Base-by-base conservation (phyloP, 1,140 invertebrate genomes). In the Delia radicum region DNA sequence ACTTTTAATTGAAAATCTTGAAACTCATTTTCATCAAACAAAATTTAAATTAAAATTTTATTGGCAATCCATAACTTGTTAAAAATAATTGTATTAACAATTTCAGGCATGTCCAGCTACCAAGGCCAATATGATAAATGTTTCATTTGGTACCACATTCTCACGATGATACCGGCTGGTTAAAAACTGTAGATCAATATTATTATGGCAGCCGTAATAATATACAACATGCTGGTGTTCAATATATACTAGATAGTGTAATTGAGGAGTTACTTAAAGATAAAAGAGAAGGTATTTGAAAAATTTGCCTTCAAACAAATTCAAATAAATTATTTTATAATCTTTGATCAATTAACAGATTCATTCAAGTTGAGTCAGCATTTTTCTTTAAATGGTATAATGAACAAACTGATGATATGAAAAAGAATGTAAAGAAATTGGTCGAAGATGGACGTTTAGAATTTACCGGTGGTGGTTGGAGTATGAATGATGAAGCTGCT, bases 381-480 rank as follows among this genome's bases (percentile, higher is more conserved):
- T 99, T 94, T 87, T 95, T 99, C 79, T 95, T 93, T 88, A 92
- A 94, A 82, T 99, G 98, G 98, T 98, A 95, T 94, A 84, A 89
- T 8, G 88, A 93, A 26, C 95, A 97, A 81, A 82, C 88, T 10
- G 89, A 93, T 6, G 82, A 85, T 6, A 88, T 88, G 3, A 87
- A 90, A 73, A 82, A 91, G n/a, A 81, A 88, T 10, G 90, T 93
- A 0, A 89, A 88, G 75, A 83, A 85, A n/a, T 83, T 95, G n/a
- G 92, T 95, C 0, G 81, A 89, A 0, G 87, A 91, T 80, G 96
- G 95, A 2, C 91, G 93, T 79, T 87, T 99, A 10, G 95, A 98
- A 88, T 95, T 99, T 77, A 94, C 93, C 29, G 91, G 92, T 5
- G 95, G 95, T 0, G 93, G 92, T 0, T 96, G 95, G 94, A 92